Percentiles rank a stretch among this genome's conserved stretches.
These are phyloP conservation scores for Metopia argyrocephala DNA, from an alignment of 2,888 invertebrate species.

Conservation along the genomic window DNA sequence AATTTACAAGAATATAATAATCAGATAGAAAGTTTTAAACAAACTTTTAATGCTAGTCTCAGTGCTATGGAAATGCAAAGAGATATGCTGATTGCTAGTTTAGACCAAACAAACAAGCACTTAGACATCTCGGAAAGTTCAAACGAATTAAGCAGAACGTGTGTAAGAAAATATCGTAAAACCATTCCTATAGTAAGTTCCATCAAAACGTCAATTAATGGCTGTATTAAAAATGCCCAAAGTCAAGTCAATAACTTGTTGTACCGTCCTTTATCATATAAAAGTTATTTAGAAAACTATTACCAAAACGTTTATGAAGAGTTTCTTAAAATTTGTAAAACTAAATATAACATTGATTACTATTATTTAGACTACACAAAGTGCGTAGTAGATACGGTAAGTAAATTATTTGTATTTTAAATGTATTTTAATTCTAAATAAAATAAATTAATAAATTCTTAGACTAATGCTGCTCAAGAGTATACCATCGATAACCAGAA, in stretches of 20 bases:
- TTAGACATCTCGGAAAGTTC: conserved; percentile 42
- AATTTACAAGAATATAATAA: conserved; percentile 39
- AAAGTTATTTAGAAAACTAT: conserved; percentile 42
- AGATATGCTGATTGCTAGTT: conserved; percentile 6
- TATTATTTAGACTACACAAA: neutral
- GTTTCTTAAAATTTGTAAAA: neutral
- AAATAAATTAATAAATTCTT: neutral
- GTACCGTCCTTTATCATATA: neutral
- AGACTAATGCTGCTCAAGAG: conserved; percentile 20
- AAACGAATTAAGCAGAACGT: conserved; percentile 44
- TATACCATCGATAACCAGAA: neutral
- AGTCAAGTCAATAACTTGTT: conserved; percentile 1
- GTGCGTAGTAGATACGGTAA: conserved; percentile 32
- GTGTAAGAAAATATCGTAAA: conserved; percentile 57
- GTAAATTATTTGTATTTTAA: neutral
- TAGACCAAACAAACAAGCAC: conserved; percentile 41
- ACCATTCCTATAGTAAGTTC: conserved; percentile 25
- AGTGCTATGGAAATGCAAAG: conserved; percentile 30
- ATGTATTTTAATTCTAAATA: neutral
- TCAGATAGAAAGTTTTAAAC: conserved; percentile 32
- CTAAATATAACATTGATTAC: neutral
- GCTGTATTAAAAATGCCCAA: conserved; percentile 34
- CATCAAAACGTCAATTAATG: conserved; percentile 32
- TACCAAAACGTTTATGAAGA: conserved; percentile 44
- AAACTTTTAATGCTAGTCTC: conserved; percentile 30